phyloP scores from a whole-genome alignment of 2,888 invertebrate genomes.

The Sinopyrophorus schimmeli region DNA sequence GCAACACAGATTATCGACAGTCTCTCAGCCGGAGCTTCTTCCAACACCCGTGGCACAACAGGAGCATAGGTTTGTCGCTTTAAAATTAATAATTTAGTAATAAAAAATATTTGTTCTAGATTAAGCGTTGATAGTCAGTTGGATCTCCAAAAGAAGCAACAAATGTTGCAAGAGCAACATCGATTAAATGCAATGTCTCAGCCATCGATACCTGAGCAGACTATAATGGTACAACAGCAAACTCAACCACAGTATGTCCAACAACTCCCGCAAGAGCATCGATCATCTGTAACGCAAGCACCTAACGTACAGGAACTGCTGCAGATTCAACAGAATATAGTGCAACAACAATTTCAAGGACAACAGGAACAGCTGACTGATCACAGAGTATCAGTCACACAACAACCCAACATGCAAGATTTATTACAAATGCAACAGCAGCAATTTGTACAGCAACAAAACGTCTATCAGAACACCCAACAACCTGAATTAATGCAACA shows the following conservation, averaged over 20 bases:
- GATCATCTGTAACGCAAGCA: conserved; percentile 38
- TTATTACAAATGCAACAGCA: conserved; percentile 39
- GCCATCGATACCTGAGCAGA: conserved; percentile 17
- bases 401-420: conserved; percentile 38
- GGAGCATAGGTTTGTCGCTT: conserved; percentile 34
- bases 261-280: conserved; percentile 27
- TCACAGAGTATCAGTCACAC: conserved; percentile 38
- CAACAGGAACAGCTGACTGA: conserved; percentile 29
- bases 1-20: conserved; percentile 49
- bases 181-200: conserved; percentile 11
- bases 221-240: conserved; percentile 1
- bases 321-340: conserved; percentile 15
- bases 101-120: no score
- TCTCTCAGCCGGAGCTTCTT: conserved; percentile 51
- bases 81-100: conserved; percentile 1
- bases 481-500: conserved; percentile 23
- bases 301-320: conserved; percentile 39
- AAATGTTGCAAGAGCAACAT: conserved; percentile 41
- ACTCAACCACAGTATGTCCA: conserved; percentile 15
- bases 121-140: conserved; percentile 52
- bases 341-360: conserved; percentile 7
- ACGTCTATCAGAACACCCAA: no score
- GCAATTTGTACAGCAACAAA: conserved; percentile 36
- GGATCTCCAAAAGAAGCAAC: conserved; percentile 46
- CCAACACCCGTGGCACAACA: conserved; percentile 33